Conservation (phyloP, 1,140 invertebrate genomes). For the Sitobion miscanthi region DNA sequence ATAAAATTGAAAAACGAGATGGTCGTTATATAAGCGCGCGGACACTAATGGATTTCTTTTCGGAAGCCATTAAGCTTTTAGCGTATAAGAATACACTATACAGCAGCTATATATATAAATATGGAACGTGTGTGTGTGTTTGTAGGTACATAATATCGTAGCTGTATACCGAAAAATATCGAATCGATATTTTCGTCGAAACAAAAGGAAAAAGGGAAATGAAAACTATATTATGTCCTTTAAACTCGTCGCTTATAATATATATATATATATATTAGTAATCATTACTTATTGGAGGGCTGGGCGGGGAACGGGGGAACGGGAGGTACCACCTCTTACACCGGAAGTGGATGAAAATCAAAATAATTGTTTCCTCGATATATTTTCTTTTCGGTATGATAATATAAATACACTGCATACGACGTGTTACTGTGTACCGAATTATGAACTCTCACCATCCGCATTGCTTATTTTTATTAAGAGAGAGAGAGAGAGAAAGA, state of each 20-base stretch:
- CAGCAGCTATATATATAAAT: background rate
- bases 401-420: background rate
- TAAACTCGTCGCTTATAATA: background rate
- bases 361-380: background rate
- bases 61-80: constrained; percentile 19
- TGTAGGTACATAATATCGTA: background rate
- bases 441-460: background rate
- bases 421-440: background rate
- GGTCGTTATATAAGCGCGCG: background rate
- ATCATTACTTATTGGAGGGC: background rate
- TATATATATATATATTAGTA: too few relatives aligned
- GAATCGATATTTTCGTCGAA: background rate
- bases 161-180: background rate
- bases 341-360: background rate
- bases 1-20: background rate
- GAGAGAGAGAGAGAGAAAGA: background rate
- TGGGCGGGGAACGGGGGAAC: background rate
- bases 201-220: background rate
- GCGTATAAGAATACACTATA: background rate
- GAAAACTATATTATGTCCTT: background rate
- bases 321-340: background rate
- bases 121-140: background rate
- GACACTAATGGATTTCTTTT: constrained; percentile 12
- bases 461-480: background rate
- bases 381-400: background rate